A percentile compares a stretch with the other conserved stretches of the same genome.
These are phyloP conservation scores for Trachymyrmex septentrionalis DNA, from an alignment of 1,140 invertebrate genomes.

Conservation along the genomic window DNA sequence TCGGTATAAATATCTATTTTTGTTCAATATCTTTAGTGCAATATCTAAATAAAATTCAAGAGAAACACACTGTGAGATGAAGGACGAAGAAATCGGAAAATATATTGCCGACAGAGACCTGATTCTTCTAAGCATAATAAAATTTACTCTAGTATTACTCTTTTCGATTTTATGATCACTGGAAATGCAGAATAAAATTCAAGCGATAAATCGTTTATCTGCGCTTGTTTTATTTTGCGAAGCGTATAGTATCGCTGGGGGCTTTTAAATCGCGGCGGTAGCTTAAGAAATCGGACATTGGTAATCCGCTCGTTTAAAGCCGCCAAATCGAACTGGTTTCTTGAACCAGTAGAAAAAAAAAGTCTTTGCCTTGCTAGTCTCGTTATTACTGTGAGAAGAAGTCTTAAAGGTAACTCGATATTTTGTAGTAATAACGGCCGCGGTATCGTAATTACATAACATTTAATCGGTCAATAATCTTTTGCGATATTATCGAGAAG, in stretches of 20 bases:
- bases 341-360: not conserved
- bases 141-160: slow-evolving; percentile 68
- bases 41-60: not conserved
- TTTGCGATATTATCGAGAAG: slow-evolving; percentile 43
- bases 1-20: not conserved
- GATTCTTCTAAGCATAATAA: slow-evolving; percentile 70
- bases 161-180: slow-evolving; percentile 70
- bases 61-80: slow-evolving; percentile 1
- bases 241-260: slow-evolving; percentile 32
- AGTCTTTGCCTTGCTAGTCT: not conserved
- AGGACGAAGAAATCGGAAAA: slow-evolving; percentile 21
- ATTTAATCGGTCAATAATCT: slow-evolving; percentile 64
- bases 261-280: slow-evolving; percentile 70
- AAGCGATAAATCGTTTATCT: slow-evolving; percentile 17
- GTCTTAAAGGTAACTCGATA: slow-evolving; percentile 37
- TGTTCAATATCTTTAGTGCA: not conserved
- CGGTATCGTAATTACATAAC: slow-evolving; percentile 61
- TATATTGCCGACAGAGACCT: slow-evolving; percentile 37
- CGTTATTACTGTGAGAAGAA: not conserved
- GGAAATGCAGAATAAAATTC: slow-evolving; percentile 69
- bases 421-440: slow-evolving; percentile 57
- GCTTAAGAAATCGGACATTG: slow-evolving; percentile 69
- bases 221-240: slow-evolving; percentile 63
- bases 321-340: slow-evolving; percentile 72
- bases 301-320: slow-evolving; percentile 65